Percentiles rank a stretch among this genome's conserved stretches.
phyloP scores from a whole-genome alignment of 2,113 vertebrate genomes.

The Hipposideros armiger region DNA sequence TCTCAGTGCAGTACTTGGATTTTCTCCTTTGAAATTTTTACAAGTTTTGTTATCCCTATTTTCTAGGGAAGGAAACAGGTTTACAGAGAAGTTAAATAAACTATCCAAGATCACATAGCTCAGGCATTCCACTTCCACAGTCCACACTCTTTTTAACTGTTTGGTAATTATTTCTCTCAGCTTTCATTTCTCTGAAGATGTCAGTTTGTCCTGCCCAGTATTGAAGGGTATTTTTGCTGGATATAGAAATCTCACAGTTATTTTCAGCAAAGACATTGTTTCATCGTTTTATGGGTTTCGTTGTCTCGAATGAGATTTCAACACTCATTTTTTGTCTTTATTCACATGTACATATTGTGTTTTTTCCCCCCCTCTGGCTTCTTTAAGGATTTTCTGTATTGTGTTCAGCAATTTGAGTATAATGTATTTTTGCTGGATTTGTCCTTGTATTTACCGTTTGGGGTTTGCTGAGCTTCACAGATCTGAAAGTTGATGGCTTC shows the following conservation, averaged over 20 bases:
- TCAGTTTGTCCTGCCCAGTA: neutral
- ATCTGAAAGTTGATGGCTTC: neutral
- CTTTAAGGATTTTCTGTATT: neutral
- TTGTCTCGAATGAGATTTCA: neutral
- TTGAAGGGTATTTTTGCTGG: neutral
- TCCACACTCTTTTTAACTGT: neutral
- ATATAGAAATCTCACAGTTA: neutral
- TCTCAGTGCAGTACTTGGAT: neutral
- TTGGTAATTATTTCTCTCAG: neutral
- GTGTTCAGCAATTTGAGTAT: neutral
- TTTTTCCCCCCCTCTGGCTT: neutral
- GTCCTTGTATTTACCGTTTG: neutral
- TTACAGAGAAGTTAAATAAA: neutral
- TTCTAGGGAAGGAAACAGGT: neutral
- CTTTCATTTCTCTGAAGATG: constrained; percentile 2
- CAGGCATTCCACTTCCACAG: neutral
- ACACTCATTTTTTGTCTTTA: neutral
- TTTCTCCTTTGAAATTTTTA: neutral
- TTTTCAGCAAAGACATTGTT: neutral
- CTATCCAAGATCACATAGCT: neutral
- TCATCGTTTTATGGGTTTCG: neutral
- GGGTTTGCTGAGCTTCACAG: neutral
- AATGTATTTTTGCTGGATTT: neutral
- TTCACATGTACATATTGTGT: neutral
- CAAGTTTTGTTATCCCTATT: neutral